Evolutionary conservation across 92 coral and sea anemone genomes (phyloP).

Genomic region (Palythoa caribaeorum): DNA sequence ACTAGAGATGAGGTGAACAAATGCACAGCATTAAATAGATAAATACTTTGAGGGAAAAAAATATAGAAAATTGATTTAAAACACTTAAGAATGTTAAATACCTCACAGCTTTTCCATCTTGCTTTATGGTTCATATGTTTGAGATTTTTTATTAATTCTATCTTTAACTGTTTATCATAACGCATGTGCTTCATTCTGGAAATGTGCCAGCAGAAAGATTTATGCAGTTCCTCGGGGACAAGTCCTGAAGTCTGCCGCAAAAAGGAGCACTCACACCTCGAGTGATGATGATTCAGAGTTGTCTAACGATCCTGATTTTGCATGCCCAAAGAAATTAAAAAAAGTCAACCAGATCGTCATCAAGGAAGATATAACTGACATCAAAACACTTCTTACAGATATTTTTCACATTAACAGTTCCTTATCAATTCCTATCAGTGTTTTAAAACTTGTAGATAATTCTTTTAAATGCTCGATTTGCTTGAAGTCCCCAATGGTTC

Average conservation of each 20-base stretch:
- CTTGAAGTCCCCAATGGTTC: slow-evolving; percentile 15
- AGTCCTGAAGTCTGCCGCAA: neutral
- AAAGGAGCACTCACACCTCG: neutral
- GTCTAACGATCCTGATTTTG: neutral
- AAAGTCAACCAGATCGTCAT: neutral
- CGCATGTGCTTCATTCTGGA: slow-evolving; percentile 32
- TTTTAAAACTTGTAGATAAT: slow-evolving; percentile 21
- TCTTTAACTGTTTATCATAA: neutral
- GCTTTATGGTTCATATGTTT: neutral
- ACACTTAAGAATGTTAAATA: too few species aligned
- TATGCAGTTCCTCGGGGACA: slow-evolving; percentile 26
- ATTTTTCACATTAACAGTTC: neutral
- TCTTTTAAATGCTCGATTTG: slow-evolving; percentile 30
- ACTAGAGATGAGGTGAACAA: slow-evolving; percentile 43
- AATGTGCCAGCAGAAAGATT: slow-evolving; percentile 17
- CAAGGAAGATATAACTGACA: slow-evolving; percentile 4
- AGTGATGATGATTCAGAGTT: slow-evolving; percentile 5
- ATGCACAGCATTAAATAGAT: neutral
- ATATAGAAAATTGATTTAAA: too few species aligned
- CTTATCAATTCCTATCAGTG: slow-evolving; percentile 16
- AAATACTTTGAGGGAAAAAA: neutral
- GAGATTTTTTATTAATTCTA: neutral
- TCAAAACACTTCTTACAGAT: neutral
- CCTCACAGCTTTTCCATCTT: too few species aligned
- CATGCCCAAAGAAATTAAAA: neutral